These are phyloP conservation scores for Chrysolina haemoptera DNA, from an alignment of 2,888 invertebrate genomes.

Conservation along the genomic window DNA sequence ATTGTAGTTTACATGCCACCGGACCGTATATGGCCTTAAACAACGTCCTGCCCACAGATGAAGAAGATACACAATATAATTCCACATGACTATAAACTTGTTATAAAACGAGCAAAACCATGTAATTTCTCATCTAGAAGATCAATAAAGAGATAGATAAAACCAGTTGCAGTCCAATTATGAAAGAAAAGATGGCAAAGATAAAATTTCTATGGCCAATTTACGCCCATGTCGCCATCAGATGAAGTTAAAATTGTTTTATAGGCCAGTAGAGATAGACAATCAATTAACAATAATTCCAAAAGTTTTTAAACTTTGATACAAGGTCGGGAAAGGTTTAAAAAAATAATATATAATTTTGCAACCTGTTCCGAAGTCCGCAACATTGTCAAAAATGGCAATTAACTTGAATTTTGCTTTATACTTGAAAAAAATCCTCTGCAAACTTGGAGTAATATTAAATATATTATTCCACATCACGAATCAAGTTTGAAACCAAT, in stretches of 20 bases:
- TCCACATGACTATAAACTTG: slow-evolving; percentile 26
- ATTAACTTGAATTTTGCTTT: too few relatives aligned
- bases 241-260: slow-evolving; percentile 42
- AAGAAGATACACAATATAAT: slow-evolving; percentile 27
- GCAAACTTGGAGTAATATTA: too few relatives aligned
- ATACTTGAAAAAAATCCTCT: too few relatives aligned
- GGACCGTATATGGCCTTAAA: slow-evolving; percentile 14
- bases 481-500: too few relatives aligned
- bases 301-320: too few relatives aligned
- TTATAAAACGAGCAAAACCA: slow-evolving; percentile 20
- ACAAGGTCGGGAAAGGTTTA: too few relatives aligned
- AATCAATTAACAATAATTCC: too few relatives aligned
- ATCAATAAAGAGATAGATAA: slow-evolving; percentile 49
- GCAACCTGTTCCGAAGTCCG: too few relatives aligned
- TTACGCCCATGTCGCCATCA: slow-evolving; percentile 42
- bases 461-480: too few relatives aligned
- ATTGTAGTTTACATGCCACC: slow-evolving; percentile 22
- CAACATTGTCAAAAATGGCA: too few relatives aligned
- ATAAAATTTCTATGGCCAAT: slow-evolving; percentile 47
- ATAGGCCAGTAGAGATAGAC: too few relatives aligned
- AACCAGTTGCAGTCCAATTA: slow-evolving; percentile 51
- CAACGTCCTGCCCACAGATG: slow-evolving; percentile 23
- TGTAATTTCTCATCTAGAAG: slow-evolving; percentile 40
- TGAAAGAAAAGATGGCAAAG: slow-evolving; percentile 43
- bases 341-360: too few relatives aligned